phyloP scores from a whole-genome alignment of 2,888 invertebrate genomes.

The Callimorpha dominula region DNA sequence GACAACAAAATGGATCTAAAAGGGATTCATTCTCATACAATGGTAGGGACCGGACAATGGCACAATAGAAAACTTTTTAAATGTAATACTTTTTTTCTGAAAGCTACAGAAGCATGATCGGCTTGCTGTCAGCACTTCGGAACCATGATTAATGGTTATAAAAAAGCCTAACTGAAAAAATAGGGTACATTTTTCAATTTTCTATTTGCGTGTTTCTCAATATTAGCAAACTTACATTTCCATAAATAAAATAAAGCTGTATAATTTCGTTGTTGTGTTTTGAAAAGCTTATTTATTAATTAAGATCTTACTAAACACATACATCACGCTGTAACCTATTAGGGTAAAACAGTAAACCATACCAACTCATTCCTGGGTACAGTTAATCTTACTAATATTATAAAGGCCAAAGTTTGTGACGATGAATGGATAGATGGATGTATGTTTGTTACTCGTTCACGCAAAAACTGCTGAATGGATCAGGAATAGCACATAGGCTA shows the following conservation, averaged over 20 bases:
- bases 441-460: no score
- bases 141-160: slow-evolving; percentile 1
- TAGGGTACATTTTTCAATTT: not conserved
- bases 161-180: not conserved
- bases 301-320: not conserved
- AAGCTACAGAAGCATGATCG: not conserved
- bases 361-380: no score
- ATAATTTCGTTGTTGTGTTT: not conserved
- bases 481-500: no score
- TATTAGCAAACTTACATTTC: not conserved
- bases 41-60: not conserved
- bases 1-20: slow-evolving; percentile 24
- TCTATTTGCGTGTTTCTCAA: not conserved
- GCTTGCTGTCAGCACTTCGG: not conserved
- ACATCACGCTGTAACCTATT: not conserved
- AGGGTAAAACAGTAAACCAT: no score
- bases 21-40: slow-evolving; percentile 10
- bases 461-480: no score
- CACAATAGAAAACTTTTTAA: slow-evolving; percentile 14
- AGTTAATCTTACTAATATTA: no score
- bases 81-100: not conserved
- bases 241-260: not conserved
- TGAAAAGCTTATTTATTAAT: not conserved
- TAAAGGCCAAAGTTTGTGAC: no score
- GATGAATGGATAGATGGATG: no score